Base-by-base conservation (phyloP, 1,140 invertebrate species). In the Thaumetopoea pityocampa region DNA sequence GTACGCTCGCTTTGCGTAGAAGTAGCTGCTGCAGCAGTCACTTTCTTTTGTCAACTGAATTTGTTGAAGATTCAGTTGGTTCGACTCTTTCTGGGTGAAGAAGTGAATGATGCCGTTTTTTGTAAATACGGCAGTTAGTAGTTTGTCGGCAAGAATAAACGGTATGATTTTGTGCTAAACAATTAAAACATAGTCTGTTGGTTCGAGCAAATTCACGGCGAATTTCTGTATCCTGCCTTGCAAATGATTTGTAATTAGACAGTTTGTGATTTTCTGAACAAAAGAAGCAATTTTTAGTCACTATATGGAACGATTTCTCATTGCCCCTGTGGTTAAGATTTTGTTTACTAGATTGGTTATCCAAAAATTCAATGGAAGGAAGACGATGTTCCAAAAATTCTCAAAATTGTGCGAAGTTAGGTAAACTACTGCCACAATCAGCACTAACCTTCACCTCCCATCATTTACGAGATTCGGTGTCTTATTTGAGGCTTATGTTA, bases 81-180 rank as follows among this genome's bases (percentile, higher is more conserved):
- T n/a, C n/a, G n/a, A n/a, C n/a, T n/a, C 11, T 15, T n/a, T 35
- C 14, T 12, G 20, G 19, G 17, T 43, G 29, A 27, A 43, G 18
- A 6, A 43, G 14, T 6, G 29, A 18, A 11, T 43, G 40, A 6
- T 33, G 41, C 22, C 28, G 26, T n/a, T 9, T 32, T 4, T 34
- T 22, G 12, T 14, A 44, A n/a, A 30, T 11, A n/a, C 15, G 15
- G 14, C 41, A 44, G 6, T 4, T 23, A 4, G 11, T 18, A 3
- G 0, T 17, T n/a, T 7, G 3, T 18, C 5, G n/a, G 12, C 30
- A 43, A 11, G 17, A 6, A 26, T 28, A 24, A 24, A 34, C 46
- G 1, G 32, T 40, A 36, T 60, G 57, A 18, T 45, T 46, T 4
- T 5, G 4, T 33, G 47, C 43, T 7, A 61, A 34, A 34, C 57